A percentile compares a stretch with the other conserved stretches of the same genome.
These are phyloP conservation scores for Iselma pallidipennis DNA, from an alignment of 2,888 invertebrate species.

Conservation along the genomic window DNA sequence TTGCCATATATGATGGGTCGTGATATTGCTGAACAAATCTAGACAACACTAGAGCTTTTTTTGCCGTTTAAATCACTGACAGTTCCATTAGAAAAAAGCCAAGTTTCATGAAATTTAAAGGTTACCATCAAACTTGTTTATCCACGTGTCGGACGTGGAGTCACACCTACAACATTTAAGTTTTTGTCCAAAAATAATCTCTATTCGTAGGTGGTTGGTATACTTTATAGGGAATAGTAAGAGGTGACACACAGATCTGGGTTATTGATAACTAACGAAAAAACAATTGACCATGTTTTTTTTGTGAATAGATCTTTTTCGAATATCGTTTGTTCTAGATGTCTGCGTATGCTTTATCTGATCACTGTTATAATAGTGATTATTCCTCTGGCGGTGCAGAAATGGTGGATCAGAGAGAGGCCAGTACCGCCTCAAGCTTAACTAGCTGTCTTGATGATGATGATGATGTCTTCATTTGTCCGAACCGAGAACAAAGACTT, in stretches of 20 bases:
- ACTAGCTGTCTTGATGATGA: not conserved
- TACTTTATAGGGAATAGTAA: not conserved
- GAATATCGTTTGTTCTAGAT: too few species aligned
- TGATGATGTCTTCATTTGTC: not conserved
- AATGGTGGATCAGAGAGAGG: not conserved
- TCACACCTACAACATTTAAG: not conserved
- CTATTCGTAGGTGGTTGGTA: not conserved
- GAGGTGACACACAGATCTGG: not conserved
- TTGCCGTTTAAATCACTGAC: too few species aligned
- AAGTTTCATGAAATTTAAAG: not conserved
- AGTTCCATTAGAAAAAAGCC: too few species aligned
- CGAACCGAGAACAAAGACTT: not conserved
- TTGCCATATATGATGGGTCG: too few species aligned
- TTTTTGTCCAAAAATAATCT: not conserved
- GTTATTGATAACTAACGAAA: too few species aligned
- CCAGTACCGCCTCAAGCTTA: not conserved
- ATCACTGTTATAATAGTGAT: not conserved
- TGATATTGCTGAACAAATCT: not conserved
- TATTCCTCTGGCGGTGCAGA: not conserved
- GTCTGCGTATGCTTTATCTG: not conserved
- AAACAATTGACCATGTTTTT: too few species aligned
- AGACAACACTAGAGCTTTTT: not conserved
- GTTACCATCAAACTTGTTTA: not conserved
- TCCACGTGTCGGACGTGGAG: too few species aligned
- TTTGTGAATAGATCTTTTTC: too few species aligned